Evolutionary conservation across 2,888 invertebrate species (phyloP).

Genomic region (Drosophila quasianomalipes): DNA sequence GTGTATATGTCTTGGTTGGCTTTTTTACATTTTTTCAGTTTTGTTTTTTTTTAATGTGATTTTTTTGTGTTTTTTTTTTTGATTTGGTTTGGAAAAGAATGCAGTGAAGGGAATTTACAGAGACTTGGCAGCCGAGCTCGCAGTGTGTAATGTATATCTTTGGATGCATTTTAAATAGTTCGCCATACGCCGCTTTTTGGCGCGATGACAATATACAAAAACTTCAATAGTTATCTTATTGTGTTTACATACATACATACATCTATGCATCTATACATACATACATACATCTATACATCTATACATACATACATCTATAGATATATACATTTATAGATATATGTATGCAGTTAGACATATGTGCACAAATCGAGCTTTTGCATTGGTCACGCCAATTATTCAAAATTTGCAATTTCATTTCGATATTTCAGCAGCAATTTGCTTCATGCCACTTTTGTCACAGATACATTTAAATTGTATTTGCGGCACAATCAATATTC

Average conservation of each 20-base stretch:
- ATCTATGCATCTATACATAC: neutral
- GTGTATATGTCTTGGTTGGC: neutral
- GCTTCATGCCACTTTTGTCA: neutral
- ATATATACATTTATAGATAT: slow-evolving; percentile 1
- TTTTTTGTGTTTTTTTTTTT: slow-evolving; percentile 3
- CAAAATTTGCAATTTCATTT: slow-evolving; percentile 73
- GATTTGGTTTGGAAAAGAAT: slow-evolving; percentile 75
- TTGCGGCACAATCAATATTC: slow-evolving; percentile 58
- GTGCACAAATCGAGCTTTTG: slow-evolving; percentile 56
- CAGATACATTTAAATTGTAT: slow-evolving; percentile 38
- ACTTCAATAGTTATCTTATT: slow-evolving; percentile 4
- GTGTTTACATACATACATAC: slow-evolving; percentile 18
- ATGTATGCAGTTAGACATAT: neutral
- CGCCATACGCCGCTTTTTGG: slow-evolving; percentile 72
- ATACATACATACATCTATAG: slow-evolving; percentile 8
- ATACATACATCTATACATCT: neutral
- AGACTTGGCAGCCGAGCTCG: slow-evolving; percentile 75
- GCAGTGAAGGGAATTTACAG: slow-evolving; percentile 82
- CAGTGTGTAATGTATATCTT: slow-evolving; percentile 77
- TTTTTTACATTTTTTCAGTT: neutral
- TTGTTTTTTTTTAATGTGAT: neutral
- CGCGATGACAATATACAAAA: slow-evolving; percentile 66
- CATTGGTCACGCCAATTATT: slow-evolving; percentile 77
- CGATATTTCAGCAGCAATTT: slow-evolving; percentile 60
- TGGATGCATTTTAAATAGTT: slow-evolving; percentile 76